Evolutionary conservation across 2,888 invertebrate genomes (phyloP).

Genomic region (Sinotaia quadrata): DNA sequence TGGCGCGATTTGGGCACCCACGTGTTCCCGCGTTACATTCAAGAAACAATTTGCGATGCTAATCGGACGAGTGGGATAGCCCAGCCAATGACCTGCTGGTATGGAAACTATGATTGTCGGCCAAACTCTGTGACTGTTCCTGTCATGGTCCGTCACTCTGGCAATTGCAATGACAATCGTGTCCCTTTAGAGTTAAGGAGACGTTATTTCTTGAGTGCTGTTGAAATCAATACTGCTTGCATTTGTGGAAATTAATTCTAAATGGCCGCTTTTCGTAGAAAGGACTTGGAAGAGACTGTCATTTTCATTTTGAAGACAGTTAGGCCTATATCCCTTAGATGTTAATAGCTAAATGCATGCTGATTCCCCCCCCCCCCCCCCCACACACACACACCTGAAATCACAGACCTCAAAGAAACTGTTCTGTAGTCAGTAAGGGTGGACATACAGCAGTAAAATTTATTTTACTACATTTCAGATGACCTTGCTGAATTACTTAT

Average conservation of each 20-base stretch:
- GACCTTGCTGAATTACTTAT: too few species aligned
- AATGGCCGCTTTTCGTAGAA: too few species aligned
- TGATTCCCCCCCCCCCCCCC: too few species aligned
- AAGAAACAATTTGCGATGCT: slow-evolving; percentile 11
- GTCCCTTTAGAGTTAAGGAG: slow-evolving; percentile 18
- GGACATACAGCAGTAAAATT: too few species aligned
- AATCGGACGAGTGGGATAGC: background rate
- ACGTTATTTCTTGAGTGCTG: slow-evolving; percentile 20
- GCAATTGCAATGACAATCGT: slow-evolving; percentile 19
- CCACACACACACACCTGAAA: too few species aligned
- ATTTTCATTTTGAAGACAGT: too few species aligned
- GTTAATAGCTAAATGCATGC: too few species aligned
- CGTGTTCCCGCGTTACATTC: slow-evolving; percentile 26
- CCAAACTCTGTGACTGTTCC: slow-evolving; percentile 11
- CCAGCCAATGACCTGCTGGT: slow-evolving; percentile 7
- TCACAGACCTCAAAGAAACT: too few species aligned
- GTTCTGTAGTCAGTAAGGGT: too few species aligned
- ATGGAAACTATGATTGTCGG: slow-evolving; percentile 13
- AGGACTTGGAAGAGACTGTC: too few species aligned
- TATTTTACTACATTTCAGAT: too few species aligned
- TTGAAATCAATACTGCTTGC: slow-evolving; percentile 20
- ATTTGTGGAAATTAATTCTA: slow-evolving; percentile 9
- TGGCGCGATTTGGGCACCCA: slow-evolving; percentile 23
- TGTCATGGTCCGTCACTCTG: slow-evolving; percentile 20
- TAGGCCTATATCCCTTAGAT: too few species aligned